Base-by-base conservation (phyloP, 2,888 invertebrate genomes). In the Phania funesta region DNA sequence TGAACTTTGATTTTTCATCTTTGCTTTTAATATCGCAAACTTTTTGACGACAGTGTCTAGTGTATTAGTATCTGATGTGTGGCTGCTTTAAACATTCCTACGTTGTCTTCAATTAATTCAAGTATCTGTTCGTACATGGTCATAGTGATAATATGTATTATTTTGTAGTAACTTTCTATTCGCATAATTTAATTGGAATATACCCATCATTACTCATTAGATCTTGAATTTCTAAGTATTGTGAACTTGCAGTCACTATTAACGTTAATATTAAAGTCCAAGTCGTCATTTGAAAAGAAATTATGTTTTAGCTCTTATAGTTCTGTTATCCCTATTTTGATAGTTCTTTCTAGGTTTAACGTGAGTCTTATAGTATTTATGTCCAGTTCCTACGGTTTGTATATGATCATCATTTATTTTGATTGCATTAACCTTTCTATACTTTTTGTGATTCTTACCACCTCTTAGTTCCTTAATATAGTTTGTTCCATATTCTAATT, bases 181-280 rank as follows among this genome's bases (percentile, higher is more conserved):
- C 46, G 16, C 56, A 65, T n/a, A 68, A 1, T 71, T 83, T 80
- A n/a, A 83, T 76, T 11, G 78, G 64, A 41, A 81, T 50, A 44
- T 81, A 83, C 22, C 76, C n/a, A n/a, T n/a, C n/a, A n/a, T n/a
- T n/a, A n/a, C n/a, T n/a, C 83, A 16, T 84, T 80, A 13, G 79
- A 79, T 16, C 76, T 76, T 1, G 29, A 77, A n/a, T n/a, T n/a
- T n/a, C n/a, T 20, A 81, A 16, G 41, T 81, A 70, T 18, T 76
- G 81, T 18, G 80, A 68, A 20, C 79, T 80, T 13, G 81, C 22
- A 13, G 16, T 62, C 67, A 20, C n/a, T 0, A 9, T 35, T 11
- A 11, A n/a, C 1, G 41, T 18, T 0, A 32, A 7, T 54, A 54
- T 32, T 32, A 54, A 1, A 0, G 20, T 41, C 24, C 22, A 60